phyloP scores from a whole-genome alignment of 2,113 vertebrate species.

The Hyla sarda region DNA sequence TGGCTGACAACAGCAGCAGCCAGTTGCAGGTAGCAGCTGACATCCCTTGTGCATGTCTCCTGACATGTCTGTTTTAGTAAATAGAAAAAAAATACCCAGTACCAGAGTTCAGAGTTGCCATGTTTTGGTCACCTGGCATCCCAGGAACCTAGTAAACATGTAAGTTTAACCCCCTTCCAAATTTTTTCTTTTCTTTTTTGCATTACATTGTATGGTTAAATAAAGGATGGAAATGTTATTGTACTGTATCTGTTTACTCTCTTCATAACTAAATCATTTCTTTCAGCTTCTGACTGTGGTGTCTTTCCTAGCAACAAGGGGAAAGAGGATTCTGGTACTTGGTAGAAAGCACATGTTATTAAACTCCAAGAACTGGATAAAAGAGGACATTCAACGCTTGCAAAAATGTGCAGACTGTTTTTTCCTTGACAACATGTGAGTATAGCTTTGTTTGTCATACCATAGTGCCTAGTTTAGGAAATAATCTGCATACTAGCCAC shows the following conservation, averaged over 20 bases:
- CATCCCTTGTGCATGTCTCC: no score
- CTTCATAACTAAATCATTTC: slow-evolving; percentile 54
- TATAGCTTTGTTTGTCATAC: slow-evolving; percentile 38
- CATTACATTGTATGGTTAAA: no score
- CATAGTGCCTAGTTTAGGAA: background rate
- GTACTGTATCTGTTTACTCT: background rate
- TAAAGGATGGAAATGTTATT: no score
- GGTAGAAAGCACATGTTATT: slow-evolving; percentile 94
- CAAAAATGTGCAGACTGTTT: slow-evolving; percentile 88
- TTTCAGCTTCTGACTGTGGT: slow-evolving; percentile 84
- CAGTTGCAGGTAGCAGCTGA: no score
- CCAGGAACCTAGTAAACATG: no score
- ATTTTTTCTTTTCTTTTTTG: no score
- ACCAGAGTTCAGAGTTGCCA: no score
- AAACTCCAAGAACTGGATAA: slow-evolving; percentile 74
- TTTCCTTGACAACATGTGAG: slow-evolving; percentile 94
- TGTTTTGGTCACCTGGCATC: no score
- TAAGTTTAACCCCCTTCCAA: no score
- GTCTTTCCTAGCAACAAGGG: slow-evolving; percentile 75
- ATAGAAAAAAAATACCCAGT: no score
- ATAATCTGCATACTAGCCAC: background rate
- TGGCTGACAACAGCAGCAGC: no score
- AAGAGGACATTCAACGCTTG: slow-evolving; percentile 78
- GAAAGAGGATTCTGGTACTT: slow-evolving; percentile 82
- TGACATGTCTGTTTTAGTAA: no score